Percentiles rank a stretch among this genome's conserved stretches.
Conservation (phyloP, 2,888 invertebrate species). For the Caenorhabditis sp. region DNA sequence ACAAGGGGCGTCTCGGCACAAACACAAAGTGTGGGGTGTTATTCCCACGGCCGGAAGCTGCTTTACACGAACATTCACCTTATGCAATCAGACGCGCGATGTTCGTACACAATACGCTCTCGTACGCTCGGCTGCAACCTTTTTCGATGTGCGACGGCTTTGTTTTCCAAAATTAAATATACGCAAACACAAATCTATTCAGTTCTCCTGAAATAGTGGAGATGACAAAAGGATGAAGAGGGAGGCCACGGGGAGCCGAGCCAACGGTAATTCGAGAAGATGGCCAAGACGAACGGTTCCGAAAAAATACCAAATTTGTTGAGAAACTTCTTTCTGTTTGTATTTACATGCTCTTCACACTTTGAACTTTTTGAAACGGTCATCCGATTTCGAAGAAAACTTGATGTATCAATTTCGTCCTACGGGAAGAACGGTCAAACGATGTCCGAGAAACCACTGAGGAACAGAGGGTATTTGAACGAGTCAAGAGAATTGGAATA, state of each 20-base stretch:
- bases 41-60: constrained; percentile 67
- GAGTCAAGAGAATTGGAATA: too few relatives aligned
- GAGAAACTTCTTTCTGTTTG: constrained; percentile 38
- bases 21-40: constrained; percentile 54
- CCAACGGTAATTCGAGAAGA: constrained; percentile 83
- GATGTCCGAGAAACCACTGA: neutral
- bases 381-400: constrained; percentile 19
- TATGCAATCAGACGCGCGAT: constrained; percentile 83
- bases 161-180: constrained; percentile 63
- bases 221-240: constrained; percentile 25
- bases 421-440: neutral
- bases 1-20: constrained; percentile 52
- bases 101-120: constrained; percentile 59
- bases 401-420: constrained; percentile 23
- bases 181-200: constrained; percentile 43
- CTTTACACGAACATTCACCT: constrained; percentile 65
- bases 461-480: too few relatives aligned
- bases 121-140: constrained; percentile 60
- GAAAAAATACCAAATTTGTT: constrained; percentile 54
- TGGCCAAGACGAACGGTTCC: constrained; percentile 29
- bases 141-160: constrained; percentile 49
- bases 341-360: constrained; percentile 31
- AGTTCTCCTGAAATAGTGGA: constrained; percentile 37
- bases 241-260: constrained; percentile 88
- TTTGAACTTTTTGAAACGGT: constrained; percentile 38